Evolutionary conservation across 1,140 invertebrate species (phyloP).

Genomic region (Drosophila funebris): DNA sequence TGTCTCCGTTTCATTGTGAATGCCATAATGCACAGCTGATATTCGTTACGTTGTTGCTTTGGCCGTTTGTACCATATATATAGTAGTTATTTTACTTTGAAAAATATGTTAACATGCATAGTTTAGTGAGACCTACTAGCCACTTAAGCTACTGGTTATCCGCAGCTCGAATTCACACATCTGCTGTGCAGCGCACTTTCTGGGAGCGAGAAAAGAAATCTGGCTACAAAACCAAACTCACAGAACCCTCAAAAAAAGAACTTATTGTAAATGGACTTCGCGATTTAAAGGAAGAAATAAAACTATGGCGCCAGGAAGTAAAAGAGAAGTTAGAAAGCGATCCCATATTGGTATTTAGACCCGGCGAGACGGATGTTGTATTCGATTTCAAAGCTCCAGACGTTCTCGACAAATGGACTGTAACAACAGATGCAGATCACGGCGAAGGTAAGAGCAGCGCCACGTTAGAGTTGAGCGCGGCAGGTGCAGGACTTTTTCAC

Average conservation of each 20-base stretch:
- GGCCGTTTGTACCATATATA: background rate
- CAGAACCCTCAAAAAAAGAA: constrained; percentile 84
- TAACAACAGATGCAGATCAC: constrained; percentile 91
- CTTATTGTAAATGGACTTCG: constrained; percentile 86
- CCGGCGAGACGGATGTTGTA: constrained; percentile 88
- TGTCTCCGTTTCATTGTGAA: constrained; percentile 11
- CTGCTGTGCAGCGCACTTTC: constrained; percentile 83
- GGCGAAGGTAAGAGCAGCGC: constrained; percentile 91
- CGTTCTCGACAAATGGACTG: constrained; percentile 89
- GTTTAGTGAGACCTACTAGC: constrained; percentile 50
- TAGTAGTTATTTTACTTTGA: constrained; percentile 19
- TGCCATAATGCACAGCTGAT: constrained; percentile 51
- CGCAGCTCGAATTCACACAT: constrained; percentile 62
- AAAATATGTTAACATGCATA: constrained; percentile 48
- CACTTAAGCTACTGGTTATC: constrained; percentile 38
- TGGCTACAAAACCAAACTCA: constrained; percentile 85
- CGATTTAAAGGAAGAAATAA: constrained; percentile 88
- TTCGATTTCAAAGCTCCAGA: constrained; percentile 88
- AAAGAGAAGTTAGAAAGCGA: constrained; percentile 87
- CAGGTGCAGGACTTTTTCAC: constrained; percentile 90
- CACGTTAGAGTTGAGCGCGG: constrained; percentile 86
- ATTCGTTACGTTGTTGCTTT: constrained; percentile 59
- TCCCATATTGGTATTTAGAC: constrained; percentile 85
- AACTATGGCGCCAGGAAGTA: constrained; percentile 88
- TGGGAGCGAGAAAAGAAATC: constrained; percentile 87